Evolutionary conservation across 1,140 invertebrate species (phyloP), one percentile per base, ranked within the genome.

Genomic region (Orchestia grillus): DNA sequence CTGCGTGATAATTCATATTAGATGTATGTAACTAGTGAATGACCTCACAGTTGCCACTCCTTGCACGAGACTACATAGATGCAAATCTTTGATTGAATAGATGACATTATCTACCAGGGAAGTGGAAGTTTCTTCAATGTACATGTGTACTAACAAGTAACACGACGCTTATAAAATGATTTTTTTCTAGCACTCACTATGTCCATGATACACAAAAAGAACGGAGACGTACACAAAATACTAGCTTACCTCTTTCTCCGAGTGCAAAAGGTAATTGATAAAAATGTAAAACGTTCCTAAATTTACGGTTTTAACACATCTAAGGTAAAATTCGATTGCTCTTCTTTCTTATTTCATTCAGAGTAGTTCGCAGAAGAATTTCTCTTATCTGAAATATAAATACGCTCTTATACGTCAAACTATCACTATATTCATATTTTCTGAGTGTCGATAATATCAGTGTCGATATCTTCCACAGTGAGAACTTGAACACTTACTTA

Each of bases 181-280:
- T 77, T 77, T n/a, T n/a, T 77, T 77, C 62, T 77, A 77, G 62
- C 62, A 77, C 62, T 77, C 62, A 36, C 62, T 77, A 77, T 77
- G 28, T 77, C 62, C 11, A 77, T 77, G 62, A 77, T 77, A 15
- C 62, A 77, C 62, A 23, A 77, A 77, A 77, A 77, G 62, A 77
- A 77, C 28, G 62, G 62, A 77, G 62, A 77, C 62, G 28, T 77
- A 77, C 62, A 77, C 62, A 77, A 77, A 77, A 77, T 77, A 77
- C 62, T 77, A 77, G 62, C 62, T 77, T 53, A 53, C 47, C 47
- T 53, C 47, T 53, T 77, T 77, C 62, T 77, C 62, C 62, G 62
- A 77, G 62, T 77, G 62, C 62, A 77, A 77, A 77, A 77, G 62
- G 62, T 77, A 77, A 77, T 77, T 77, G 62, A 77, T 77, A 77